phyloP scores from a whole-genome alignment of 2,113 vertebrate genomes.

The Caretta caretta region DNA sequence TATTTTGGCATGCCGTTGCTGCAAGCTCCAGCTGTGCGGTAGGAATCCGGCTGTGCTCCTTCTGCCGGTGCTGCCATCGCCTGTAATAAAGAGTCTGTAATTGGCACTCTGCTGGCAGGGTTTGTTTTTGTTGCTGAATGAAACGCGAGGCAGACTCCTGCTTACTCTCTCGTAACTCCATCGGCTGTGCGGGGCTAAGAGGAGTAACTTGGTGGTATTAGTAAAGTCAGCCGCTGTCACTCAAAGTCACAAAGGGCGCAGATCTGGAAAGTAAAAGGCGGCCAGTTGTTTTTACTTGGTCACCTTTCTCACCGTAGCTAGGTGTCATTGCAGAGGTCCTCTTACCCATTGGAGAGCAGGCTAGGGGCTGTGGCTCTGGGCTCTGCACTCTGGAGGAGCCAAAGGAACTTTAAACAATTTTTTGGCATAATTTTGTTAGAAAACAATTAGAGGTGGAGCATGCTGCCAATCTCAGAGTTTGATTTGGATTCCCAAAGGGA shows the following conservation, averaged over 20 bases:
- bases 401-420: neutral
- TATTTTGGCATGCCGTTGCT: neutral
- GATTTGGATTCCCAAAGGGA: neutral
- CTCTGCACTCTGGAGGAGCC: neutral
- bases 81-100: neutral
- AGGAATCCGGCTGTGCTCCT: neutral
- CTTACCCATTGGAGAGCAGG: neutral
- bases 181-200: neutral
- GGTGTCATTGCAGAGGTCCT: neutral
- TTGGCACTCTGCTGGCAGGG: neutral
- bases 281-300: neutral
- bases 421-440: neutral
- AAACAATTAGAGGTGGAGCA: neutral
- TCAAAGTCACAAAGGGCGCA: fast-evolving
- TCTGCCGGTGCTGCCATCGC: neutral
- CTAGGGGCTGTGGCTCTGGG: neutral
- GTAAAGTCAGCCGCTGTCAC: neutral
- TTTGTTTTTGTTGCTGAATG: neutral
- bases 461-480: neutral
- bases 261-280: neutral
- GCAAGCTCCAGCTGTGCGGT: neutral
- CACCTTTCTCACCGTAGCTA: neutral
- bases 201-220: fast-evolving
- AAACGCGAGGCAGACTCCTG: neutral
- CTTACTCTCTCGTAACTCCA: neutral